phyloP scores from a whole-genome alignment of 2,888 invertebrate species.

The Drosophila cognata region DNA sequence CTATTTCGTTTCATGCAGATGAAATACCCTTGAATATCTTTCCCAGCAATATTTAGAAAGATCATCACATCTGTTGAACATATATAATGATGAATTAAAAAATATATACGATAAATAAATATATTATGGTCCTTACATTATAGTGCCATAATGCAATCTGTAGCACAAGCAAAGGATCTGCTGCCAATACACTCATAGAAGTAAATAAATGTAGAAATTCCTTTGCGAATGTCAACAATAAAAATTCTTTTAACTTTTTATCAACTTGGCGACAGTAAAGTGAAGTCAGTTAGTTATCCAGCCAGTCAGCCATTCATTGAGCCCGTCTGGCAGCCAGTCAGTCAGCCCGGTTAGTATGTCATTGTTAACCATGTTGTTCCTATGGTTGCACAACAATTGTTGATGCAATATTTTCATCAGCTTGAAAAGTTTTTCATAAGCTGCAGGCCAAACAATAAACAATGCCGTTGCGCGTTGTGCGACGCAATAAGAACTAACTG shows the following conservation, averaged over 20 bases:
- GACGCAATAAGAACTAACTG: conserved; percentile 65
- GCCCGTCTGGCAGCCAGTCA: conserved; percentile 11
- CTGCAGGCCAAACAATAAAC: conserved; percentile 63
- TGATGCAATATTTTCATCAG: conserved; percentile 64
- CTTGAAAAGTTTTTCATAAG: conserved; percentile 48
- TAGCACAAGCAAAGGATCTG: not conserved
- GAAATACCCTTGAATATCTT: not conserved
- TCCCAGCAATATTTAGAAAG: not conserved
- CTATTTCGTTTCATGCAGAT: not conserved
- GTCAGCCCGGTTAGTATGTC: conserved; percentile 17
- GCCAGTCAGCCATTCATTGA: conserved; percentile 2
- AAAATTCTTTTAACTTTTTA: conserved; percentile 52
- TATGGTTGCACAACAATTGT: conserved; percentile 20
- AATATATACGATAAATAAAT: not conserved
- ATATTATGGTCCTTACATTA: not conserved
- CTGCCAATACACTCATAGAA: not conserved
- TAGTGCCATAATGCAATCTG: not conserved
- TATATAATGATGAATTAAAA: not conserved
- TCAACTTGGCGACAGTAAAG: conserved; percentile 31
- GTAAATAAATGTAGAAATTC: conserved; percentile 20
- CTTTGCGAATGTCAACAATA: conserved; percentile 37
- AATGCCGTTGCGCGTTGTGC: conserved; percentile 39
- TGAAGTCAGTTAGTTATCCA: conserved; percentile 9
- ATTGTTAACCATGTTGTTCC: conserved; percentile 44
- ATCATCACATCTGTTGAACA: not conserved